Evolutionary conservation across 2,888 invertebrate species (phyloP).

Genomic region (Acleris sparsana): DNA sequence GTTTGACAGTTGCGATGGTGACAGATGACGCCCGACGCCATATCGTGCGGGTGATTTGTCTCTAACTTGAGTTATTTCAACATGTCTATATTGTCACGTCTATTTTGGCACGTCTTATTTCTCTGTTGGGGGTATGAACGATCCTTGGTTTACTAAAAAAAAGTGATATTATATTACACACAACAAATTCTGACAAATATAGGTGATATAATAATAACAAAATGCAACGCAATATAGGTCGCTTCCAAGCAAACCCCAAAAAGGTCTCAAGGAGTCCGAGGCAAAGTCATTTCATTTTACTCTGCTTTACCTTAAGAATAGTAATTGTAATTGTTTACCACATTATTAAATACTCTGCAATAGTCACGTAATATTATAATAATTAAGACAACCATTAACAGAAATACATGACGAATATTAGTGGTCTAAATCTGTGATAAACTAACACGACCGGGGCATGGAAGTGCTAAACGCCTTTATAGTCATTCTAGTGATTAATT

Average conservation of each 20-base stretch:
- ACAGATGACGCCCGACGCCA: slow-evolving; percentile 77
- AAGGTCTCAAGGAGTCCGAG: too few relatives aligned
- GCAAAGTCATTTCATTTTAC: too few relatives aligned
- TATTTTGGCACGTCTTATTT: slow-evolving; percentile 29
- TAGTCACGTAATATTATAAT: not conserved
- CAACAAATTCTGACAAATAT: too few relatives aligned
- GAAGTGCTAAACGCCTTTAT: slow-evolving; percentile 78
- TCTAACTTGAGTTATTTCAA: slow-evolving; percentile 53
- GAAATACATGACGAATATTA: not conserved
- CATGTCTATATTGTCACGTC: slow-evolving; percentile 25
- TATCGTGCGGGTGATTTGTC: slow-evolving; percentile 77
- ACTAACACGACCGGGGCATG: slow-evolving; percentile 43
- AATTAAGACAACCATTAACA: not conserved
- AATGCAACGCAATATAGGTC: too few relatives aligned
- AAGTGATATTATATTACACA: too few relatives aligned
- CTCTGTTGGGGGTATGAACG: not conserved
- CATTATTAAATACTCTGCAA: too few relatives aligned
- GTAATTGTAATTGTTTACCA: too few relatives aligned
- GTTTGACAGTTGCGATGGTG: slow-evolving; percentile 80
- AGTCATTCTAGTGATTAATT: slow-evolving; percentile 80
- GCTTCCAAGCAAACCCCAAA: too few relatives aligned
- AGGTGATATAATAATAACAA: too few relatives aligned
- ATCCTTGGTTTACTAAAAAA: not conserved
- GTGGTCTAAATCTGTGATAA: slow-evolving; percentile 13
- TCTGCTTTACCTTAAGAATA: too few relatives aligned